Conservation (phyloP, 2,113 vertebrate species). For the Haemorhous mexicanus region DNA sequence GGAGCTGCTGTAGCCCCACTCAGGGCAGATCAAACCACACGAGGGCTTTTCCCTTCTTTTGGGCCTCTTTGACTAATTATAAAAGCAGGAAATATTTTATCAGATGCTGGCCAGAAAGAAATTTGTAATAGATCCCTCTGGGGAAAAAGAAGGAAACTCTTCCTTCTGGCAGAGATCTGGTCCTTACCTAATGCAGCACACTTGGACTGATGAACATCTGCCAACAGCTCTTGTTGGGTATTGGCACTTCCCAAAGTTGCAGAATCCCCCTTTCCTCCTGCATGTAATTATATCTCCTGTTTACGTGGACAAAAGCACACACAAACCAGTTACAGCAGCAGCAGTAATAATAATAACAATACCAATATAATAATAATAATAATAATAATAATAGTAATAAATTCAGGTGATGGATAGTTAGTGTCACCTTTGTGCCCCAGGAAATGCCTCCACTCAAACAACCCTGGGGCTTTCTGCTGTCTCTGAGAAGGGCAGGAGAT, state of each 20-base stretch:
- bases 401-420: too few species aligned
- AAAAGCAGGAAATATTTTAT: not conserved
- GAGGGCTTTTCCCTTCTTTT: not conserved
- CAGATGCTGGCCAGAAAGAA: too few species aligned
- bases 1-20: not conserved
- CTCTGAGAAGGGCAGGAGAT: too few species aligned
- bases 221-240: not conserved
- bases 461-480: too few species aligned
- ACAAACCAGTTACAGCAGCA: not conserved
- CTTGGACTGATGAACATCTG: fast-evolving
- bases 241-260: fast-evolving
- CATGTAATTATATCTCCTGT: fast-evolving
- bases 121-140: fast-evolving
- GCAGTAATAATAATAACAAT: too few species aligned
- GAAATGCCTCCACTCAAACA: not conserved
- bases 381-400: too few species aligned
- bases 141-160: not conserved
- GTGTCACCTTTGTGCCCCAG: too few species aligned
- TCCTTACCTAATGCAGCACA: not conserved
- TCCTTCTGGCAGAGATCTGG: fast-evolving
- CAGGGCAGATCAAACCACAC: fast-evolving
- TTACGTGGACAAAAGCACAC: not conserved
- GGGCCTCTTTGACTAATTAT: fast-evolving
- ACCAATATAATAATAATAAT: too few species aligned
- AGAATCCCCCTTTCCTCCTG: not conserved